Percentiles rank a stretch among this genome's conserved stretches.
Evolutionary conservation across 2,797 vertebrate species (phyloP).

Genomic region (Acanthurus tractus): DNA sequence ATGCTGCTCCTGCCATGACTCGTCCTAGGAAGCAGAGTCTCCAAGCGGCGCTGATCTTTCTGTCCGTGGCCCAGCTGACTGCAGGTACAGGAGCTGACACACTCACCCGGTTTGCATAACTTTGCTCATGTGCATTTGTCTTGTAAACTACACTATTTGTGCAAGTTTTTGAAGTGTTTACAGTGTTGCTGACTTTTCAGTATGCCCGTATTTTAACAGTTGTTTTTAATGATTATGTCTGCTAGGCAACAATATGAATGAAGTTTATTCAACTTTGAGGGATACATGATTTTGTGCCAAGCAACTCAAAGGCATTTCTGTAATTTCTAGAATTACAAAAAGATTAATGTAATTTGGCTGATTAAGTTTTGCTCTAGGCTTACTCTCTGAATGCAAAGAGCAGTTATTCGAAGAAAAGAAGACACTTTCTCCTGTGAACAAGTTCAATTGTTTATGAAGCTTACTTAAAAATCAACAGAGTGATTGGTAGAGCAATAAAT

Average conservation of each 20-base stretch:
- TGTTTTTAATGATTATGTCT: neutral
- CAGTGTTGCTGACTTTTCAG: too few relatives aligned
- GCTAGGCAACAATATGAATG: neutral
- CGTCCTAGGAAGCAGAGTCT: conserved; percentile 74
- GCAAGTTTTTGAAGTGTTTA: neutral
- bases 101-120: neutral
- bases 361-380: too few relatives aligned
- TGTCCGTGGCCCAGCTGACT: conserved; percentile 80
- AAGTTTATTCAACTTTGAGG: conserved; percentile 1
- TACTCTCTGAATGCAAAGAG: neutral
- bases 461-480: neutral
- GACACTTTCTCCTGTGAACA: too few relatives aligned
- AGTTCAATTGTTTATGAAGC: neutral
- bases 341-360: neutral
- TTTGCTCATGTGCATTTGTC: neutral
- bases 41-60: conserved; percentile 80
- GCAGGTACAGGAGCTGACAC: conserved; percentile 76
- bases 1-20: conserved; percentile 83
- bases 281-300: neutral
- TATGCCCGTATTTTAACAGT: neutral
- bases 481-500: neutral
- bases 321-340: neutral
- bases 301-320: neutral
- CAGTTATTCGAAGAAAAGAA: neutral
- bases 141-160: neutral